phyloP scores from a whole-genome alignment of 2,888 invertebrate species.

The Pollenia labialis region DNA sequence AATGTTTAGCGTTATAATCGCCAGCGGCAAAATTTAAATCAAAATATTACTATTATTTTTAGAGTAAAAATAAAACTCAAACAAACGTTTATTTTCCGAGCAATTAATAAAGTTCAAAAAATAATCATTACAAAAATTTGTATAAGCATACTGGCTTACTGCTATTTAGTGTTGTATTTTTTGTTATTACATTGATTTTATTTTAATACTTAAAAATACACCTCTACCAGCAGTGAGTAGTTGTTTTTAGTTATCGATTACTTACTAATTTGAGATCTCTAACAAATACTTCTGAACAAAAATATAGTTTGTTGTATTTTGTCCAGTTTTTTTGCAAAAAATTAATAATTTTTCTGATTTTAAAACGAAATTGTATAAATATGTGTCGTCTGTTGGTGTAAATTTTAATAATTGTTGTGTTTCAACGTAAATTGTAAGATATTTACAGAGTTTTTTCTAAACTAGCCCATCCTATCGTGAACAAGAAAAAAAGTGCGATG shows the following conservation, averaged over 20 bases:
- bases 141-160: too few species aligned
- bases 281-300: slow-evolving; percentile 50
- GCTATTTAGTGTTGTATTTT: not conserved
- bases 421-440: not conserved
- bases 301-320: slow-evolving; percentile 66
- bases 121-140: too few species aligned
- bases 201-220: not conserved
- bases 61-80: too few species aligned
- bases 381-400: slow-evolving; percentile 23
- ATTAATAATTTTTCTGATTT: slow-evolving; percentile 10
- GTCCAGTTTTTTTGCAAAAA: slow-evolving; percentile 27
- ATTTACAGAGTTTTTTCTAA: not conserved
- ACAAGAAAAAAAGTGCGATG: slow-evolving; percentile 47
- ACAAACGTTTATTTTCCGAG: too few species aligned
- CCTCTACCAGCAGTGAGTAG: not conserved
- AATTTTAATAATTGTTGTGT: not conserved
- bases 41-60: too few species aligned
- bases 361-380: slow-evolving; percentile 30
- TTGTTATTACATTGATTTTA: not conserved
- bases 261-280: slow-evolving; percentile 20
- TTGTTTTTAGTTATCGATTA: slow-evolving; percentile 9
- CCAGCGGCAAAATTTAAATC: too few species aligned
- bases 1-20: too few species aligned
- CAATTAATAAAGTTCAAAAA: too few species aligned
- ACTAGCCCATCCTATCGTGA: slow-evolving; percentile 32